These are phyloP conservation scores for Mixornis gularis DNA, from an alignment of 2,113 vertebrate species.

Conservation along the genomic window DNA sequence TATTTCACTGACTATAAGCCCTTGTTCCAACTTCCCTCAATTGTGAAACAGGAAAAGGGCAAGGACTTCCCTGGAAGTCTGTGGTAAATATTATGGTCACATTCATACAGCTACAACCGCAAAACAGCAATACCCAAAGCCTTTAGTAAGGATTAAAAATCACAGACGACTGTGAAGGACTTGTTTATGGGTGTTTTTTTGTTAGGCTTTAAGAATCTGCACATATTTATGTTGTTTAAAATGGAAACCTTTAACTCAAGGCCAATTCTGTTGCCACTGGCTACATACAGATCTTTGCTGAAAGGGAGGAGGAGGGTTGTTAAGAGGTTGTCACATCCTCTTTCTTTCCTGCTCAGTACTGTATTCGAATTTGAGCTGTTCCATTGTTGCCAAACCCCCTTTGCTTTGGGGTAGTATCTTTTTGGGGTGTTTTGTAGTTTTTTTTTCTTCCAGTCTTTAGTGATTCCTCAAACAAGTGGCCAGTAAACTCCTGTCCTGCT, in stretches of 20 bases:
- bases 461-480: not conserved
- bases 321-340: not conserved
- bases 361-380: not conserved
- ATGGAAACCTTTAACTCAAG: not conserved
- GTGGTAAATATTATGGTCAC: slow-evolving; percentile 23
- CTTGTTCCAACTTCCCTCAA: slow-evolving; percentile 32
- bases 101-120: not conserved
- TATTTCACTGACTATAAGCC: not conserved
- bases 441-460: not conserved
- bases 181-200: not conserved
- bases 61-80: slow-evolving; percentile 44
- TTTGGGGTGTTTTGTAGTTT: not conserved
- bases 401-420: not conserved
- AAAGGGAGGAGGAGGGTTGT: not conserved
- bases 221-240: not conserved
- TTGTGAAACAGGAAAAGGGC: slow-evolving; percentile 52
- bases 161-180: fast-evolving
- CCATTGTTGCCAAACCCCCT: not conserved
- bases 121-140: not conserved
- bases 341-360: not conserved
- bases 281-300: not conserved
- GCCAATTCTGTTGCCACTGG: not conserved
- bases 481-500: not conserved
- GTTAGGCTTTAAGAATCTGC: not conserved
- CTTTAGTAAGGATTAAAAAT: not conserved